Base-by-base conservation (phyloP, 2,113 vertebrate genomes). In the Cottus gobio region DNA sequence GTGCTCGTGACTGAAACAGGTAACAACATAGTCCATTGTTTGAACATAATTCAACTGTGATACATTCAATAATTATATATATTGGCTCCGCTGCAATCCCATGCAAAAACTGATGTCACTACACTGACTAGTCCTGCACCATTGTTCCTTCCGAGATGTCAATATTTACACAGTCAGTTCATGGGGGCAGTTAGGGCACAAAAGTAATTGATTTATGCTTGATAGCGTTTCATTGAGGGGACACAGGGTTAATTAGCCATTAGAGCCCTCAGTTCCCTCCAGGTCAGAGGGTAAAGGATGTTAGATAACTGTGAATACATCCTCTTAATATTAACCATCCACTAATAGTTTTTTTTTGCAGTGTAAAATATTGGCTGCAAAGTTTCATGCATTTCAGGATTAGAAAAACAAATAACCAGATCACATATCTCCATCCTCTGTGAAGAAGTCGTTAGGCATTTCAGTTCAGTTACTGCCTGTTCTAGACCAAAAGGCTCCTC, bases 201-300 rank as follows among this genome's bases (percentile, higher is more conserved):
- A 72, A 87, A 70, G 68, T 83, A 81, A 93, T 91, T 93, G 93
- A 92, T 92, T 93, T 68, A 80, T 85, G 84, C 85, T 88, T 88
- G 89, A 89, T 89, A 76, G 82, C 87, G 81, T 80, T 86, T 79
- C 78, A 87, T 66, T 85, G 67, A n/a, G 52, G 67, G 77, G 77
- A 67, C 80, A 87, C 48, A 7, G 71, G 91, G 87, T 93, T 94
- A 93, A 94, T 94, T 91, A 92, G 74, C 76, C 80, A 85, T 83
- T 84, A 76, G 87, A 90, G 71, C 73, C 52, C 75, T 82, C 31
- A 79, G 42, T 88, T 83, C 79, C 83, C 77, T 77, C 58, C 39
- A 63, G 80, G 84, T 90, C 80, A 85, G 31, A 69, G 85, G 75
- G 37, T 81, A 85, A 86, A 46, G 66, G 71, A 76, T 77, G 74